Percentiles rank a stretch among this genome's conserved stretches.
Evolutionary conservation across 2,888 invertebrate genomes (phyloP).

Genomic region (Himalopsyche japonica): DNA sequence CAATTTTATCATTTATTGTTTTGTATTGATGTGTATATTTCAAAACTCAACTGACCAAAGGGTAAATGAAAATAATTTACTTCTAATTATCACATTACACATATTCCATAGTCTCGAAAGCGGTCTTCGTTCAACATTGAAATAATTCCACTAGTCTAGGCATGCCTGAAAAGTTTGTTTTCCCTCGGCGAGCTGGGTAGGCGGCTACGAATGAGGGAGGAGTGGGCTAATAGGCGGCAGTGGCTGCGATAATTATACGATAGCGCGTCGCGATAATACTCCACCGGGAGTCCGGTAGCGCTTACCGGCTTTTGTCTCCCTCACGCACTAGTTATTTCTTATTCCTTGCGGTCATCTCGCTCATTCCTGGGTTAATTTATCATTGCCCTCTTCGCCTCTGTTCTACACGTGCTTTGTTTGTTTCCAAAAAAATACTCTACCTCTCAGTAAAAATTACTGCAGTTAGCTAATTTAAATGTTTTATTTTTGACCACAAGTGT

Average conservation of each 20-base stretch:
- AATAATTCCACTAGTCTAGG: background rate
- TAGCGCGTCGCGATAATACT: background rate
- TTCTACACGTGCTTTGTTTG: background rate
- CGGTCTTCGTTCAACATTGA: background rate
- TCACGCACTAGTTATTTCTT: background rate
- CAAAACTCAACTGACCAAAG: too few relatives aligned
- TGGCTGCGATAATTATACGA: constrained; percentile 20
- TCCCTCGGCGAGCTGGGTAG: background rate
- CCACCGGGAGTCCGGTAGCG: background rate
- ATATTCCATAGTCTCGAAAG: background rate
- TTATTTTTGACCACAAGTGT: too few relatives aligned
- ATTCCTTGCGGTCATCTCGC: background rate
- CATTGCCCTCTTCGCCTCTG: background rate
- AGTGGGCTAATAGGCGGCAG: constrained; percentile 19
- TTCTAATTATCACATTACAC: background rate
- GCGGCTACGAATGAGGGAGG: background rate
- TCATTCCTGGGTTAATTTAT: background rate
- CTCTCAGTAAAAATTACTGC: background rate
- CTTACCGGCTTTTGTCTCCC: background rate
- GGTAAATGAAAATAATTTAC: too few relatives aligned
- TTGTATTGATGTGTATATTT: too few relatives aligned
- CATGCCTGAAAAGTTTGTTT: background rate
- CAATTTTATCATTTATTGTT: too few relatives aligned
- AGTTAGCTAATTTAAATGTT: too few relatives aligned
- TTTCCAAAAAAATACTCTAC: background rate